Evolutionary conservation across 2,113 vertebrate genomes (phyloP).

Genomic region (Illadopsis cleaveri): DNA sequence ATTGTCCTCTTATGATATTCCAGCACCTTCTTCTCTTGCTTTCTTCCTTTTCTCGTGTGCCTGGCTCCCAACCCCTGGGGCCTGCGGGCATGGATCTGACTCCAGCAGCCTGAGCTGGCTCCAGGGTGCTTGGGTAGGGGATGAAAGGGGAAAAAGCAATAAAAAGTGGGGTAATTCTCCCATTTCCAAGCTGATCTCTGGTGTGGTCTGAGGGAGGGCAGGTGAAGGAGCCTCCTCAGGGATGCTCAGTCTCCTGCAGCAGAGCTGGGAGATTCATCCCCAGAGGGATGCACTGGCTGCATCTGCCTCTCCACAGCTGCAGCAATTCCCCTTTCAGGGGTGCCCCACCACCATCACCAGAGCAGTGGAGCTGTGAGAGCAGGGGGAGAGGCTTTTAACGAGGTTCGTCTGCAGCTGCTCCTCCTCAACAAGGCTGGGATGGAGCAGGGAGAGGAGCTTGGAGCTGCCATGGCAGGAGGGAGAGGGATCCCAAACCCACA

Average conservation of each 20-base stretch:
- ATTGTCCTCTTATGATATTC: background rate
- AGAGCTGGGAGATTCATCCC: background rate
- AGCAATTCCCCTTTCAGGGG: background rate
- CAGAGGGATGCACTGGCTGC: fast-evolving
- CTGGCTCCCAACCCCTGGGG: fast-evolving
- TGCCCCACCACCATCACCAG: background rate
- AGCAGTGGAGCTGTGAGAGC: background rate
- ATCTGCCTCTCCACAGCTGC: background rate
- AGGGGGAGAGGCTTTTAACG: background rate
- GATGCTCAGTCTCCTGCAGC: background rate
- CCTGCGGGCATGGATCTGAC: fast-evolving
- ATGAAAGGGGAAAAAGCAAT: background rate
- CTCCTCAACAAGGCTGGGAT: background rate
- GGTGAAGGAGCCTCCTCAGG: background rate
- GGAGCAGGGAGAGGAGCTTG: background rate
- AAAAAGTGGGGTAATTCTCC: background rate
- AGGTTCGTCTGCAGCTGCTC: background rate
- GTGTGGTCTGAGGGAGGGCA: background rate
- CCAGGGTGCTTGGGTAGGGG: background rate
- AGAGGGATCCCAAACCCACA: background rate
- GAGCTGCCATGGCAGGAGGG: background rate
- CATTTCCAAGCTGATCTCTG: background rate
- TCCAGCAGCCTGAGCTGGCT: background rate
- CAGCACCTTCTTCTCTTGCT: background rate
- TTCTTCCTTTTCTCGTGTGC: background rate